Evolutionary conservation across 2,113 vertebrate genomes (phyloP), one percentile per base, ranked within the genome.

Genomic region (Chloroceryle aenea): DNA sequence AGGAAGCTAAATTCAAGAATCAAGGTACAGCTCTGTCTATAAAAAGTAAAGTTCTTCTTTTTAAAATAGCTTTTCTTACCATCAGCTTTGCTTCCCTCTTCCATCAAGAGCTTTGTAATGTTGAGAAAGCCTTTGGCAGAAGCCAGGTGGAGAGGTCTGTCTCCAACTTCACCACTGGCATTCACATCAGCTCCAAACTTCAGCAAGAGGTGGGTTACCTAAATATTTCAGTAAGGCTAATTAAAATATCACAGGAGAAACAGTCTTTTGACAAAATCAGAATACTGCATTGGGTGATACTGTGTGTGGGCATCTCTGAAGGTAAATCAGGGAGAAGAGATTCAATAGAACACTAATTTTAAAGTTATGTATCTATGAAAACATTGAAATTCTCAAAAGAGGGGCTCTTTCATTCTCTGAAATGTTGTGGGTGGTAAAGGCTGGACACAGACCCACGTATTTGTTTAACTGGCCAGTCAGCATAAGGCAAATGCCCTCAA

Each of bases 101-200:
- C 99, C 97, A 99, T 92, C 96, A 99, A 93, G 81, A 99, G 98
- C 78, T 99, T 99, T 43, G 98, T 96, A 63, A 99, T 98, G 61
- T 85, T 97, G 52, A 99, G 98, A 93, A 98, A 99, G 52, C 99
- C 99, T 96, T 99, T 99, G 78, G 99, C 99, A 45, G 98, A 99
- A 34, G 99, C 99, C 75, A 99, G 94, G 30, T 99, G 99, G 47
- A 99, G 98, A 3, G 99, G 99, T n/a, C 98, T 97, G 72, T 99
- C 99, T 8, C 99, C 99, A 26, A 99, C 99, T 96, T 99, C 99
- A 25, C 99, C 99, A 8, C 98, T 99, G 2, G 98, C 97, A 25
- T 99, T 99, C 88, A 99, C 98, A 75, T 99, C 99, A 2, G 99
- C 99, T 21, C 98, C 99, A 4, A 99, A 99, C 97, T 99, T 99